Evolutionary conservation across 2,797 vertebrate species (phyloP), one percentile per base, ranked within the genome.

Genomic region (Adelosebastes latens): DNA sequence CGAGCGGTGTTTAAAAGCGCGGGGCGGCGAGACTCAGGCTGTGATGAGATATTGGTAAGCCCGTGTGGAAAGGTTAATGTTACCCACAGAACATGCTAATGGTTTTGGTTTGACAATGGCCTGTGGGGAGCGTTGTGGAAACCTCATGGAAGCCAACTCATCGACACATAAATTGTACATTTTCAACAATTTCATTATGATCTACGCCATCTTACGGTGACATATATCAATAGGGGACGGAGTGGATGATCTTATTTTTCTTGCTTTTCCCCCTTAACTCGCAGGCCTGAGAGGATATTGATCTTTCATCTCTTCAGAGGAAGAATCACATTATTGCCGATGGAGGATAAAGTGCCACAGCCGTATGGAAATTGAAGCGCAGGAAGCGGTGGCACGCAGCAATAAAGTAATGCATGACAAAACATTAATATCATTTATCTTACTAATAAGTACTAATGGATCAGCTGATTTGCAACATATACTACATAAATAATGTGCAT

Each of bases 121-220:
- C 94, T 80, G 81, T 90, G 92, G 93, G 93, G 90, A 91, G 83
- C 87, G 81, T 67, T 81, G 84, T 65, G 80, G 83, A 93, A 86
- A 84, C 81, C 87, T 87, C 77, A 61, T 84, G 64, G 89, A 87
- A 88, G 90, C 91, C 86, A 91, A 94, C 91, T 93, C 92, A 89
- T 87, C 69, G 88, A 91, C 92, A 92, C 91, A 94, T 95, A 94
- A 94, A 95, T 95, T 93, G 89, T 92, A 89, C 89, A 88, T 94
- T 94, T 94, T 92, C 91, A 90, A 93, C 92, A 87, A 94, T 94
- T 94, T 94, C 94, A 95, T 94, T 93, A 93, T 95, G 93, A 94
- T 91, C 88, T 71, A 82, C 78, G 71, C 87, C 91, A 83, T 93
- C 88, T 88, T 84, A 81, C 85, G 42, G 76, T 87, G 87, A 91